phyloP scores from a whole-genome alignment of 2,113 vertebrate genomes.

The Sceloporus tristichus region DNA sequence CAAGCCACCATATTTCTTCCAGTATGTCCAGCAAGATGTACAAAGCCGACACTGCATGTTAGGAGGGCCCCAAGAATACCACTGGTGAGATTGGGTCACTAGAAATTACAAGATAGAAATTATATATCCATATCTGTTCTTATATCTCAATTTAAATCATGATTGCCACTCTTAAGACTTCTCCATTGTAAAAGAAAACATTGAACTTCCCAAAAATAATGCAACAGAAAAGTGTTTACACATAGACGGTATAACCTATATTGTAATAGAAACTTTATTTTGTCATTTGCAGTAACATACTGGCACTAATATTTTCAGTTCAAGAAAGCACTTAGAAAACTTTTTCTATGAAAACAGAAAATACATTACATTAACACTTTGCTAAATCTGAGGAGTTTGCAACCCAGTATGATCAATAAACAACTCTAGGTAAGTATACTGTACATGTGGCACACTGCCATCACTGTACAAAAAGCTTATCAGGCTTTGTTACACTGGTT shows the following conservation, averaged over 20 bases:
- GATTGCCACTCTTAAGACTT: not conserved
- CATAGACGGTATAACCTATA: not conserved
- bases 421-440: no score
- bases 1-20: constrained; percentile 99
- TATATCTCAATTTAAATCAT: constrained; percentile 47
- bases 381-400: not conserved
- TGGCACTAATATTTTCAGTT: not conserved
- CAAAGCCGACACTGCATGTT: constrained; percentile 99
- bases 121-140: not conserved
- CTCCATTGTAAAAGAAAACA: constrained; percentile 29
- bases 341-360: not conserved
- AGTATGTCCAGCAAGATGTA: constrained; percentile 98
- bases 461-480: not conserved
- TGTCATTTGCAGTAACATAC: constrained; percentile 13
- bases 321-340: not conserved
- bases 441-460: not conserved
- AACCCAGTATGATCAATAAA: not conserved
- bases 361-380: no score
- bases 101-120: constrained; percentile 80
- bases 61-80: constrained; percentile 99
- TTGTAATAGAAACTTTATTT: constrained; percentile 21
- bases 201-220: not conserved
- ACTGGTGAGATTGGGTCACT: constrained; percentile 98
- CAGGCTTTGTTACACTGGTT: not conserved
- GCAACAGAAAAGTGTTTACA: constrained; percentile 32